phyloP scores from a whole-genome alignment of 2,888 invertebrate species.

The Cartodere bifasciata region DNA sequence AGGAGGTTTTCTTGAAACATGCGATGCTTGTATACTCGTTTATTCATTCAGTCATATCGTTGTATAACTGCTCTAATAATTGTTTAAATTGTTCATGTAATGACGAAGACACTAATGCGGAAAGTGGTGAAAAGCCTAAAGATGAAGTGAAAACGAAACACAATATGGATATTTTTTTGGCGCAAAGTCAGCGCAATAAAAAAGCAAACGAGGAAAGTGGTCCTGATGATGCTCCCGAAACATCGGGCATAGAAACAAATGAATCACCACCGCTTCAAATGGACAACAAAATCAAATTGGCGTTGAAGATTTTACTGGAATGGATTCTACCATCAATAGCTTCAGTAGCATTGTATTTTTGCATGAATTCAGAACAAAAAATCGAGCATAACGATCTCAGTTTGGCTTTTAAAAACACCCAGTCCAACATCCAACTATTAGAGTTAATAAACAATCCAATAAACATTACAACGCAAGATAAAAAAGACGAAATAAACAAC shows the following conservation, averaged over 20 bases:
- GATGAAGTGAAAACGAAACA: conserved; percentile 8
- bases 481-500: conserved; percentile 20
- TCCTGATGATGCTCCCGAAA: too few relatives aligned
- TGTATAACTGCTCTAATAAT: conserved; percentile 23
- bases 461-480: conserved; percentile 19
- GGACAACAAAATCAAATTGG: conserved; percentile 12
- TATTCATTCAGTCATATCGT: conserved; percentile 24
- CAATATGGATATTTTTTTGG: conserved; percentile 17
- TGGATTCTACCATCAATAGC: conserved; percentile 20
- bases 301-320: conserved; percentile 12
- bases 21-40: conserved; percentile 27
- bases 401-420: conserved; percentile 13
- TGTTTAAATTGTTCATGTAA: conserved; percentile 7
- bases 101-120: not conserved
- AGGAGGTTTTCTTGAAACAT: conserved; percentile 22
- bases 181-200: too few relatives aligned
- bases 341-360: conserved; percentile 19
- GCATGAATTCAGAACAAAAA: too few relatives aligned
- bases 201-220: too few relatives aligned
- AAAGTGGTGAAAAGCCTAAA: not conserved
- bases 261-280: too few relatives aligned
- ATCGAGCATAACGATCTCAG: not conserved
- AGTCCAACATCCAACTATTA: conserved; percentile 16
- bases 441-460: conserved; percentile 21
- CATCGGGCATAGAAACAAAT: too few relatives aligned